A percentile compares a stretch with the other conserved stretches of the same genome.
Evolutionary conservation across 2,888 invertebrate genomes (phyloP).

Genomic region (Dasypogon diadema): DNA sequence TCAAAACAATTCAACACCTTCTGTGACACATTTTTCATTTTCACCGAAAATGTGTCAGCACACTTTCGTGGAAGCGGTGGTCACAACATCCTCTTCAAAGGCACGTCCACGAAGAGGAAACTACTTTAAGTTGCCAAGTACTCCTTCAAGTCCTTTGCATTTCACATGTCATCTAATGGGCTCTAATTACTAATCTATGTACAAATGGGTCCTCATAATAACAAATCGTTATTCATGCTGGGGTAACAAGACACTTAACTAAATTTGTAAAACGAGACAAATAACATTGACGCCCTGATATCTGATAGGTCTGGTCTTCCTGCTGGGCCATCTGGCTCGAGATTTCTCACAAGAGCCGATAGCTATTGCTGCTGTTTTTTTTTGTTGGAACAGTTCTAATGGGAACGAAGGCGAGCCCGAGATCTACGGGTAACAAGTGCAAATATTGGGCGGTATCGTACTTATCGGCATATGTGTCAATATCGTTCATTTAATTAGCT

Average conservation of each 20-base stretch:
- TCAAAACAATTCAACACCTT: conserved; percentile 28
- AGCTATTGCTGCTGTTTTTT: background rate
- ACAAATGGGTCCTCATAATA: conserved; percentile 52
- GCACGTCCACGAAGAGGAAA: background rate
- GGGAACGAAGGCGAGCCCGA: background rate
- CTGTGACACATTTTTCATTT: conserved; percentile 34
- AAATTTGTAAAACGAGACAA: conserved; percentile 53
- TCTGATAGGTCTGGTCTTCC: conserved; percentile 46
- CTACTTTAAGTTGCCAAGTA: too few relatives aligned
- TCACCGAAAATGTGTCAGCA: background rate
- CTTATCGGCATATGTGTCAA: conserved; percentile 57
- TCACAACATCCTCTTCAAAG: conserved; percentile 2
- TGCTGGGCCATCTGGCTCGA: conserved; percentile 43
- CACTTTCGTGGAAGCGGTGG: background rate
- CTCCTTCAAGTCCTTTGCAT: background rate
- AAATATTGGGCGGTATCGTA: conserved; percentile 52
- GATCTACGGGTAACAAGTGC: conserved; percentile 42
- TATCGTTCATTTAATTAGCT: conserved; percentile 52
- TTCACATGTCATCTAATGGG: conserved; percentile 42
- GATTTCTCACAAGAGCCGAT: conserved; percentile 12
- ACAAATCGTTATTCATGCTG: conserved; percentile 49
- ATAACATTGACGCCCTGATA: conserved; percentile 54
- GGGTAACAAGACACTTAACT: conserved; percentile 54
- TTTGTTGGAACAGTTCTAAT: background rate
- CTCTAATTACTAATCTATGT: conserved; percentile 55